Conservation (phyloP, 2,113 vertebrate species). For the Scophthalmus maximus region DNA sequence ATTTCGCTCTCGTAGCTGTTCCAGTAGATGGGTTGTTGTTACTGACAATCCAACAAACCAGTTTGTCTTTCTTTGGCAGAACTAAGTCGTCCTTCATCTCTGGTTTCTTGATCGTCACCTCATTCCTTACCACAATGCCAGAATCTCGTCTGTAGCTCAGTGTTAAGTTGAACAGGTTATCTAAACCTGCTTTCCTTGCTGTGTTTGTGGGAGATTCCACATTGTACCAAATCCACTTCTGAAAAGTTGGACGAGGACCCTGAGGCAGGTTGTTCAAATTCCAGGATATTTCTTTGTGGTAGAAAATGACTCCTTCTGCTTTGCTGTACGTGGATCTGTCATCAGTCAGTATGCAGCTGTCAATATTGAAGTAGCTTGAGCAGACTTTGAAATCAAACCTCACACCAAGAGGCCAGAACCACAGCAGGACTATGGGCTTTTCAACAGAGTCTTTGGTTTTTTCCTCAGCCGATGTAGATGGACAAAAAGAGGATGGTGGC, state of each 20-base stretch:
- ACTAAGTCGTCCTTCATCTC: constrained; percentile 81
- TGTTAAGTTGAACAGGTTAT: constrained; percentile 88
- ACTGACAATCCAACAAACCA: constrained; percentile 91
- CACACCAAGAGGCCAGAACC: constrained; percentile 89
- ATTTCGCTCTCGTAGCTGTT: constrained; percentile 54
- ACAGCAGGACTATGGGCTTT: constrained; percentile 87
- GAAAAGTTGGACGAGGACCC: constrained; percentile 84
- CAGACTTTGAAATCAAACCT: constrained; percentile 87
- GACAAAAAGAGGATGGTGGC: neutral
- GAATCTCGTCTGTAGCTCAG: constrained; percentile 88
- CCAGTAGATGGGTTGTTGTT: constrained; percentile 73
- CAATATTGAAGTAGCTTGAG: constrained; percentile 84
- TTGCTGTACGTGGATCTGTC: constrained; percentile 84
- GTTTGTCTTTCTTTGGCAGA: constrained; percentile 87
- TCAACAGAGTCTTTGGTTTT: constrained; percentile 29
- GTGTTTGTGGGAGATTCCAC: constrained; percentile 89
- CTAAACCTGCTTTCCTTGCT: constrained; percentile 81
- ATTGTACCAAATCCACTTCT: constrained; percentile 92
- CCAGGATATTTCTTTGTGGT: constrained; percentile 83
- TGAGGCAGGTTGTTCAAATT: constrained; percentile 85
- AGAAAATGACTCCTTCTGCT: constrained; percentile 86
- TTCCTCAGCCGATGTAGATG: no score
- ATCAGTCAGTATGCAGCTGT: constrained; percentile 87
- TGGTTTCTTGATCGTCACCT: constrained; percentile 83
- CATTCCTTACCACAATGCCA: constrained; percentile 88